These are phyloP conservation scores for Nomada flava DNA, from an alignment of 2,888 invertebrate species.

Conservation along the genomic window DNA sequence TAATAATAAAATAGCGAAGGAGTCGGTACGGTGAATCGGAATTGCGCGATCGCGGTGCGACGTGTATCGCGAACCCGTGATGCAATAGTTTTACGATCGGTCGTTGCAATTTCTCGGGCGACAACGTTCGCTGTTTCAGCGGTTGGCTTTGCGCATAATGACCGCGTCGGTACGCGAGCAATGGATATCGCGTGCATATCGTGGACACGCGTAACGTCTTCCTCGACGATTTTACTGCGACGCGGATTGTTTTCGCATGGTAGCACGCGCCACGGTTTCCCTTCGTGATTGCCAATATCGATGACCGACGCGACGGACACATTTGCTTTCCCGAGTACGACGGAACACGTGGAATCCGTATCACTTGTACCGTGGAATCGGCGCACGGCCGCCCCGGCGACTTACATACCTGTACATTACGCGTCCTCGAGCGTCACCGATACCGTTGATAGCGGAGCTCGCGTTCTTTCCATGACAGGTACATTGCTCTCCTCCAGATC, in stretches of 20 bases:
- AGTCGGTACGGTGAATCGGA: conserved; percentile 48
- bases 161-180: conserved; percentile 38
- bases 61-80: conserved; percentile 58
- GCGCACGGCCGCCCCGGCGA: background rate
- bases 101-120: conserved; percentile 68
- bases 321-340: background rate
- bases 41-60: conserved; percentile 49
- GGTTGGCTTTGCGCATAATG: conserved; percentile 44
- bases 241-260: conserved; percentile 9
- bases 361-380: conserved; percentile 21
- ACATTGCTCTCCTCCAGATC: conserved; percentile 66
- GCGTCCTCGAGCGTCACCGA: conserved; percentile 68
- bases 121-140: conserved; percentile 68
- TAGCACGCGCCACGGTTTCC: background rate
- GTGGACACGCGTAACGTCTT: background rate
- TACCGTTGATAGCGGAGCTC: conserved; percentile 62
- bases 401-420: conserved; percentile 72
- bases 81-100: conserved; percentile 70
- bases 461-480: conserved; percentile 61
- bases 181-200: conserved; percentile 14
- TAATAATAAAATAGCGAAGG: conserved; percentile 43
- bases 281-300: background rate
- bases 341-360: background rate
- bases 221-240: background rate
- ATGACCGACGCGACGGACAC: background rate